These are phyloP conservation scores for Neosilurus mollespiculum DNA, from an alignment of 2,797 vertebrate genomes.

Conservation along the genomic window DNA sequence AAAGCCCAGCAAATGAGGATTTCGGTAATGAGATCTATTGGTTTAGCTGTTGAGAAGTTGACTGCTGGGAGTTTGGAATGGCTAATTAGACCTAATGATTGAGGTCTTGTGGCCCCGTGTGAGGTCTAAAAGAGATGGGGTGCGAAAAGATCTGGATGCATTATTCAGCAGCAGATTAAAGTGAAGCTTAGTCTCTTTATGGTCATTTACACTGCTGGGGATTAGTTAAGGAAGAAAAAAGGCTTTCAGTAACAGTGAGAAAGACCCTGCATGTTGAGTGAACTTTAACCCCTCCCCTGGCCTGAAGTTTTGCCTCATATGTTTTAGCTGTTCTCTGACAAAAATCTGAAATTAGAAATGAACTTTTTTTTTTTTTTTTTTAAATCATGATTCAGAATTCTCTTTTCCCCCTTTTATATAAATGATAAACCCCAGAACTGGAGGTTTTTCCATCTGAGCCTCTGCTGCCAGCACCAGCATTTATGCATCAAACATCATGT, in stretches of 20 bases:
- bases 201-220: conserved; percentile 39
- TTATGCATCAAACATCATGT: conserved; percentile 40
- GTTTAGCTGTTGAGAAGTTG: conserved; percentile 50
- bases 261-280: conserved; percentile 1
- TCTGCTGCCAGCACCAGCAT: conserved; percentile 36
- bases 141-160: conserved; percentile 47
- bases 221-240: conserved; percentile 36
- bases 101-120: conserved; percentile 46
- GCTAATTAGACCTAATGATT: conserved; percentile 61
- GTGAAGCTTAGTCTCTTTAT: conserved; percentile 22
- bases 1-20: conserved; percentile 41
- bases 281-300: conserved; percentile 2
- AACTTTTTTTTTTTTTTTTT: background rate
- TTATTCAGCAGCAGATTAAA: conserved; percentile 51
- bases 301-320: background rate
- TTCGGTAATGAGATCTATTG: conserved; percentile 53
- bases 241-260: background rate
- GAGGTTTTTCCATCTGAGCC: conserved; percentile 6
- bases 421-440: conserved; percentile 28
- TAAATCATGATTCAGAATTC: background rate
- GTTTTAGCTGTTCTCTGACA: background rate
- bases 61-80: conserved; percentile 52
- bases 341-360: background rate
- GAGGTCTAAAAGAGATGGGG: conserved; percentile 47
- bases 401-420: conserved; percentile 9